Base-by-base conservation (phyloP, 30 jellyfish, hydroid and myxozoan species). In the Pelagia noctiluca region DNA sequence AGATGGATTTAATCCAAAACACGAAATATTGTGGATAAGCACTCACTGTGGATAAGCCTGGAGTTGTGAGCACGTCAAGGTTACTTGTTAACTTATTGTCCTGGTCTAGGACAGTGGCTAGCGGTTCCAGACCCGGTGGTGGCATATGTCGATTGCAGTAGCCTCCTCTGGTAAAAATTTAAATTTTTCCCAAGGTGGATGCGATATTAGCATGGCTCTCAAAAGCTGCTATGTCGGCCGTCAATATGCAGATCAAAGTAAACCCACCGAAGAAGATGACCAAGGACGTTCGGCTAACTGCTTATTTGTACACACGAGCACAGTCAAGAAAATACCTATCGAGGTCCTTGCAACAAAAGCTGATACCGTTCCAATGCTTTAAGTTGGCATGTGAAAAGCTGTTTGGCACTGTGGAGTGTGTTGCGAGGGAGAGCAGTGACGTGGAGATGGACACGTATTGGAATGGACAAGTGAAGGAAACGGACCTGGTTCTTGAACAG, bases 291-390 rank as follows among this genome's bases (percentile, higher is more conserved):
- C 91, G 91, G 18, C 84, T 81, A 3, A 35, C 67, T 3, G 91
- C 91, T 2, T 36, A 48, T 35, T 76, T 81, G 46, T 81, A 81
- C 67, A 81, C 91, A 8, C 65, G 61, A 54, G 13, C 65, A 11
- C 84, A 62, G 7, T 86, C 93, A 21, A 66, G 86, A 32, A 72
- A 60, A 25, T 83, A 83, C 73, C 93, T 83, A 26, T 63, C 93
- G 37, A 37, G 93, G 48, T 83, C 86, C 24, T 50, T 83, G 82
- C 87, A 83, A 29, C 82, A 63, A 16, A 71, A 52, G 63, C 49
- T 70, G 47, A 38, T 83, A 21, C 93, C 93, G 1, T 53, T 83
- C 21, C 86, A 70, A 47, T 83, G 93, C 42, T 83, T 83, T 34
- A 72, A 83, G 52, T 31, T 83, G 81, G 82, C 87, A 19, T 83